Percentiles rank a stretch among this genome's conserved stretches.
Conservation (phyloP, 2,888 invertebrate genomes). For the Phortica magna region DNA sequence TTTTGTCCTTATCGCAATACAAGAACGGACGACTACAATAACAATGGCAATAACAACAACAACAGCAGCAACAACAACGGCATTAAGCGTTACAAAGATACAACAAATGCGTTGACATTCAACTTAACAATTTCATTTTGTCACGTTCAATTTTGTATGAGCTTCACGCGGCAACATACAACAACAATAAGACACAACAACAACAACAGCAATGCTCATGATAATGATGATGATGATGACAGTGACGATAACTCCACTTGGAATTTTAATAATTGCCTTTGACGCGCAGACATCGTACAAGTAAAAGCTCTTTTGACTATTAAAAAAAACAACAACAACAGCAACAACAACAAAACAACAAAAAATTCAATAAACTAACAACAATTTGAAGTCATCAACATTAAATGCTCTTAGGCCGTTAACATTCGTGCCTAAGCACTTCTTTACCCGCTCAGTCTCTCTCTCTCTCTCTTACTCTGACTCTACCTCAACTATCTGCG, state of each 20-base stretch:
- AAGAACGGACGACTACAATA: slow-evolving; percentile 5
- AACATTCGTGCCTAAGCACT: neutral
- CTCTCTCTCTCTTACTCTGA: neutral
- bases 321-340: neutral
- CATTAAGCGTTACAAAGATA: neutral
- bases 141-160: slow-evolving; percentile 50
- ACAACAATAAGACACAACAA: neutral
- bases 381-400: slow-evolving; percentile 2
- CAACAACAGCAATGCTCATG: too few species aligned
- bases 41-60: neutral
- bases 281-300: neutral
- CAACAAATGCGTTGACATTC: slow-evolving; percentile 44
- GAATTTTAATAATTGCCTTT: slow-evolving; percentile 22
- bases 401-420: neutral
- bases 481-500: too few species aligned
- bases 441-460: neutral
- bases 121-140: slow-evolving; percentile 61
- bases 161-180: neutral
- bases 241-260: slow-evolving; percentile 1
- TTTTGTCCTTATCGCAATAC: slow-evolving; percentile 46
- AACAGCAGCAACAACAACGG: neutral
- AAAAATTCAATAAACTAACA: neutral
- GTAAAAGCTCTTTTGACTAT: neutral
- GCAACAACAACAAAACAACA: neutral
- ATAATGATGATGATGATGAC: neutral